Evolutionary conservation across 1,140 invertebrate genomes (phyloP).

Genomic region (Heliconius hewitsoni): DNA sequence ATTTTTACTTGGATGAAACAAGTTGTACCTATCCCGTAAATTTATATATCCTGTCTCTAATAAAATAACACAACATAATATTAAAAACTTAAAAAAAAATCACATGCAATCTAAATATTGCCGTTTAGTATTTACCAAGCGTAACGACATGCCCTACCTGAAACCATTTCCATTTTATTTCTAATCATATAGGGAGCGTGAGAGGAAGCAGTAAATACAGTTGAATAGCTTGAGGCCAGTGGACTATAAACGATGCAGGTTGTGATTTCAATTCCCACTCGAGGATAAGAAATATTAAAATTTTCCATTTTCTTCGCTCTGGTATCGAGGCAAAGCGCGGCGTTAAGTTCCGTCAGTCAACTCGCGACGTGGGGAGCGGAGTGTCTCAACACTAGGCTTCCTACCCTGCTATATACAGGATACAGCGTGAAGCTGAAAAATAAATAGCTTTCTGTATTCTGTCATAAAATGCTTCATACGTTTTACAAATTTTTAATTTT

Average conservation of each 20-base stretch:
- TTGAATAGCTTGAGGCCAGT: not conserved
- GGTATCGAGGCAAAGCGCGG: too few relatives aligned
- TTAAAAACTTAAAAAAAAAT: not conserved
- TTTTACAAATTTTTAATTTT: conserved; percentile 37
- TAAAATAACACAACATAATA: not conserved
- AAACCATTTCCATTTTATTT: not conserved
- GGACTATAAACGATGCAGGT: too few relatives aligned
- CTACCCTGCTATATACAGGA: too few relatives aligned
- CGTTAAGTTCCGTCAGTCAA: too few relatives aligned
- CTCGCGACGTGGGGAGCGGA: too few relatives aligned
- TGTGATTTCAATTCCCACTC: too few relatives aligned
- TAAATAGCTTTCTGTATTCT: conserved; percentile 7
- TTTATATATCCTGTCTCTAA: not conserved
- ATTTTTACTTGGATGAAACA: too few relatives aligned
- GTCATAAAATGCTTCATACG: conserved; percentile 30
- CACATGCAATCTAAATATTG: not conserved
- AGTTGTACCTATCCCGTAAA: too few relatives aligned
- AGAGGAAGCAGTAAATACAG: conserved; percentile 12
- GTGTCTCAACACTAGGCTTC: too few relatives aligned
- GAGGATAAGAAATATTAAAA: too few relatives aligned
- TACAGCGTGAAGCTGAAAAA: too few relatives aligned
- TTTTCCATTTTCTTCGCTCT: too few relatives aligned
- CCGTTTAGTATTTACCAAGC: not conserved
- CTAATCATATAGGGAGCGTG: not conserved
- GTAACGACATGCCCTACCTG: not conserved